These are phyloP conservation scores for Thomomys bottae DNA, from an alignment of 2,113 vertebrate genomes.

Conservation along the genomic window DNA sequence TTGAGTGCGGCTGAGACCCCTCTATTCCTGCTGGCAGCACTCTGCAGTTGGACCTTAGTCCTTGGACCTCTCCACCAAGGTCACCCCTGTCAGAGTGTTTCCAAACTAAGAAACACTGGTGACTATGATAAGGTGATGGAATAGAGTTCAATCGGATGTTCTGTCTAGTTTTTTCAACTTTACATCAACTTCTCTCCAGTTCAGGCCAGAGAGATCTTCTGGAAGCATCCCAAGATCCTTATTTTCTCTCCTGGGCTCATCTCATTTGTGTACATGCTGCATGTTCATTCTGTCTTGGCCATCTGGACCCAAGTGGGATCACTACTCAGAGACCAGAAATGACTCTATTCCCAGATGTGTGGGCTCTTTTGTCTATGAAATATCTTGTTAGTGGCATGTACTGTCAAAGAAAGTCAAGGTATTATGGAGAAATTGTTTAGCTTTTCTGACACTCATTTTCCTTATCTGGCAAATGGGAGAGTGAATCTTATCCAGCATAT, in stretches of 20 bases:
- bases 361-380: neutral
- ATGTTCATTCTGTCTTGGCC: neutral
- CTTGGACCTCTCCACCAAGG: constrained; percentile 18
- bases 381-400: constrained; percentile 21
- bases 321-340: constrained; percentile 8
- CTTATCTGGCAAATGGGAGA: constrained; percentile 17
- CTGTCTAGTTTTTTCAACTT: constrained; percentile 1
- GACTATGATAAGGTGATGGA: neutral
- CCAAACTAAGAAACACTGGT: constrained; percentile 6
- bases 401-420: neutral
- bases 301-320: neutral
- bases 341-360: neutral
- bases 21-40: neutral
- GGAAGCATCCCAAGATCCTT: neutral
- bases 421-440: neutral
- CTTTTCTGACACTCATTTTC: constrained; percentile 18
- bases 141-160: neutral
- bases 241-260: neutral
- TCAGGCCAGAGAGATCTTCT: neutral
- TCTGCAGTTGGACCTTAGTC: neutral
- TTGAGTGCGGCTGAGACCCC: neutral
- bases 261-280: neutral
- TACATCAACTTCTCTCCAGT: constrained; percentile 9
- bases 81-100: neutral
- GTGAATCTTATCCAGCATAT: neutral